Evolutionary conservation across 1,140 invertebrate genomes (phyloP), one percentile per base, ranked within the genome.

Genomic region (Copidosoma floridanum): DNA sequence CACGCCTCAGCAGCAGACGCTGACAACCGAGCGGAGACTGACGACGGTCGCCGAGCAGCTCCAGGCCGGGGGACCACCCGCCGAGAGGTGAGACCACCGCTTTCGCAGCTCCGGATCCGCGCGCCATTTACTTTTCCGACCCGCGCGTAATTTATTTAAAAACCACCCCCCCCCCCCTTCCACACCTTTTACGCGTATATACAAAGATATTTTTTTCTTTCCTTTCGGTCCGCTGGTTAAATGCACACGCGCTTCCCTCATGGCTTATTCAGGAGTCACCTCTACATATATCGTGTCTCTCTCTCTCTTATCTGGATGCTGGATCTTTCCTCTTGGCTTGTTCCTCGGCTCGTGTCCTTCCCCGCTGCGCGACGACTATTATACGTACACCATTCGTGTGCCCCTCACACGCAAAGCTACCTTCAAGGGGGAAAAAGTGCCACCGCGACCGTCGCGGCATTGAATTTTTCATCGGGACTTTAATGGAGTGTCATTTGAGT

Each of bases 91-190:
- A 77, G 75, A 16, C 70, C 73, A 70, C 70, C 68, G 12, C 29
- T 8, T 12, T 6, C 29, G 29, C 29, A 32, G 6, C 29, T 32
- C 66, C 41, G 57, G 48, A 60, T 12, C 5, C 40, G 71, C 65
- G 63, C 64, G 71, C 71, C 69, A 78, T 76, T 73, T 75, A 71
- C 76, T 76, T 79, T 79, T 79, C 61, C 64, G 61, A 47, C 57
- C 48, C 35, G 32, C 32, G 41, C 79, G 78, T 81, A 81, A 81
- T 80, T 80, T 81, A 81, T 81, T 81, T 79, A 81, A n/a, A 80
- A 79, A 79, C 73, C 70, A 69, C 75, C 73, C 73, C 40, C 12
- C 10, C 16, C 35, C 1, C 16, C n/a, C 2, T 2, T 2, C 16
- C 0, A 5, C 48, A 11, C 20, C 10, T 5, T n/a, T n/a, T n/a